These are phyloP conservation scores for Acanthococcus lagerstroemiae DNA, from an alignment of 2,888 invertebrate genomes.

Conservation along the genomic window DNA sequence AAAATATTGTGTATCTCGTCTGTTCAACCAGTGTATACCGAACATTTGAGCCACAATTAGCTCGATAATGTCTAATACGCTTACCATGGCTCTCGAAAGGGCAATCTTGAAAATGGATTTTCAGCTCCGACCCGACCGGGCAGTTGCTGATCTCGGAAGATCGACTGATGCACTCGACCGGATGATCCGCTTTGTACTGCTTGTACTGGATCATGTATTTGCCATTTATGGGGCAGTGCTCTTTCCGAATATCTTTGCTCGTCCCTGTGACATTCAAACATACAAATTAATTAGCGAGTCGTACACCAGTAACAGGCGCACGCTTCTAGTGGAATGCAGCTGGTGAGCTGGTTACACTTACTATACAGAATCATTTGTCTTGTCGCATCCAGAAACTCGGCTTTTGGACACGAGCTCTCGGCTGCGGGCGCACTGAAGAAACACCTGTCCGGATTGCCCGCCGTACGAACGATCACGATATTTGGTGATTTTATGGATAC, in stretches of 20 bases:
- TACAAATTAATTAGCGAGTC: not conserved
- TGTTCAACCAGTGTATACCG: too few species aligned
- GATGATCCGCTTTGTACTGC: conserved; percentile 45
- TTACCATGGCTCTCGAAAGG: conserved; percentile 49
- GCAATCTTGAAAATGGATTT: conserved; percentile 49
- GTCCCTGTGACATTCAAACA: conserved; percentile 43
- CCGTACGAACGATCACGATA: conserved; percentile 2
- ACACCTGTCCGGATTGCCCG: conserved; percentile 9
- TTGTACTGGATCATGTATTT: conserved; percentile 51
- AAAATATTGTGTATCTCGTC: too few species aligned
- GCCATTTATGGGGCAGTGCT: conserved; percentile 55
- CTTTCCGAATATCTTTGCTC: conserved; percentile 47
- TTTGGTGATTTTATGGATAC: conserved; percentile 11
- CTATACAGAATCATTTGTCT: conserved; percentile 19
- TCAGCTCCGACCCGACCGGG: conserved; percentile 51
- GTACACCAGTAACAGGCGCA: too few species aligned
- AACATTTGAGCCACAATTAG: too few species aligned
- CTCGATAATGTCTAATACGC: too few species aligned
- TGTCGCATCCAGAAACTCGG: conserved; percentile 3
- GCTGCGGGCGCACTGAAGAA: conserved; percentile 12
- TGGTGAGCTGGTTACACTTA: not conserved
- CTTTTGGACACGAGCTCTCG: conserved; percentile 19
- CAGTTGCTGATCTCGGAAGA: conserved; percentile 52
- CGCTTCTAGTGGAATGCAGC: not conserved
- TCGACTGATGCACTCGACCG: conserved; percentile 47